Base-by-base conservation (phyloP, 2,888 invertebrate species). In the Cloeon dipterum region DNA sequence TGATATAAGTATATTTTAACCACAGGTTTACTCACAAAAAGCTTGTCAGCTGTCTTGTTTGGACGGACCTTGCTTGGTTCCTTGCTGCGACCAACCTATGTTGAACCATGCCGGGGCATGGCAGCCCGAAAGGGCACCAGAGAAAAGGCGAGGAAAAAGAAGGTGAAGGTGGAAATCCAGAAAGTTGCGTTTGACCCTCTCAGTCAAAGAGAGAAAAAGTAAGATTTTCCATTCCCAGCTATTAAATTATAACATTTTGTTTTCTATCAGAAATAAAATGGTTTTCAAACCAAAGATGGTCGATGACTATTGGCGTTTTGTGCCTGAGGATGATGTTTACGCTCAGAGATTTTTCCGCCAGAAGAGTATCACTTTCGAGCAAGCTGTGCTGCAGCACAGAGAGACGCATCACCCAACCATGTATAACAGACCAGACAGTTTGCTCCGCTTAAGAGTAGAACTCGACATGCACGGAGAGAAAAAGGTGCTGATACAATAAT, bases 61-160 rank as follows among this genome's bases (percentile, higher is more conserved):
- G 29, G 29, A 14, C n/a, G 29, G 8, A n/a, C 13, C 29, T n/a
- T 29, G n/a, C n/a, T 29, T 7, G 14, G 14, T 11, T 29, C 29
- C 5, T 14, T 29, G 29, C 5, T 29, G 7, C 29, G 29, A 29
- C 29, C 29, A 7, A 8, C 29, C n/a, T 16, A n/a, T 7, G 29
- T 34, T 4, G 16, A 29, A 14, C 29, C n/a, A n/a, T 29, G 29
- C 29, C 43, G 50, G 18, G 40, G 62, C 44, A 77, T 74, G 58
- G 81, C 82, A 4, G 83, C 83, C 1, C 66, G 85, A 42, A 83
- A 77, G 56, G 81, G 83, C 36, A 83, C 82, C 3, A 66, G 83
- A 43, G 79, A 77, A 35, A 74, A 70, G 46, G 72, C 71, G 20
- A 67, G 66, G 36, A 76, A 76, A 38, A 55, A 74, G 47, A 81